These are phyloP conservation scores for Puma concolor DNA, from an alignment of 2,113 vertebrate species.

Conservation along the genomic window DNA sequence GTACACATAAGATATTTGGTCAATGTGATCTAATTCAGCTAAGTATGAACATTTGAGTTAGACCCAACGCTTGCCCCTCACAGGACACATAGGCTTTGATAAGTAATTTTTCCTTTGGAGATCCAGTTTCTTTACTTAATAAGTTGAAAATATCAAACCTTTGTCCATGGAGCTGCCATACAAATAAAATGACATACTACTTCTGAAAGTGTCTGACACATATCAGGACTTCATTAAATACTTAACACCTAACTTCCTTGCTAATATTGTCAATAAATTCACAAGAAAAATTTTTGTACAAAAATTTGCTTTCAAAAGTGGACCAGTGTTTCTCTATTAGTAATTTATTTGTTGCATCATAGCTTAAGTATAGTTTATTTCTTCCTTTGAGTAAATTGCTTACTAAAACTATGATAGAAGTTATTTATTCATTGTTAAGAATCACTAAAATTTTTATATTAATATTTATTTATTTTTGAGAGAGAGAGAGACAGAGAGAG, in stretches of 20 bases:
- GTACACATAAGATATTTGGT: neutral
- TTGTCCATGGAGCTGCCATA: neutral
- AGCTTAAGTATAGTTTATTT: neutral
- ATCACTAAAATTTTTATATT: neutral
- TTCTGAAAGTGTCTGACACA: neutral
- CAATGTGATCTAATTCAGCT: neutral
- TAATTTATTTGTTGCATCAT: neutral
- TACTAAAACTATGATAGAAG: neutral
- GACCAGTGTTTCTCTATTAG: neutral
- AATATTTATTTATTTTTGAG: neutral
- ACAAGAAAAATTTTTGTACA: neutral
- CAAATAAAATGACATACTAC: neutral
- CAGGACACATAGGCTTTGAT: neutral
- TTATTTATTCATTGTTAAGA: neutral
- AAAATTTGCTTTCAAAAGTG: neutral
- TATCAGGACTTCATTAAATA: neutral
- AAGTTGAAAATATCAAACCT: neutral
- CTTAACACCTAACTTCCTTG: neutral
- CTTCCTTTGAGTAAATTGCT: neutral
- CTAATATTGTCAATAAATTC: slow-evolving; percentile 4
- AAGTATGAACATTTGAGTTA: neutral
- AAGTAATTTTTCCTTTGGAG: neutral
- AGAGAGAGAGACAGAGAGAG: no score
- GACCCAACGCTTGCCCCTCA: neutral
- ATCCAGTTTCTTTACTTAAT: neutral